Conservation (phyloP, 2,888 invertebrate genomes). For the Philopedon plagiatum region DNA sequence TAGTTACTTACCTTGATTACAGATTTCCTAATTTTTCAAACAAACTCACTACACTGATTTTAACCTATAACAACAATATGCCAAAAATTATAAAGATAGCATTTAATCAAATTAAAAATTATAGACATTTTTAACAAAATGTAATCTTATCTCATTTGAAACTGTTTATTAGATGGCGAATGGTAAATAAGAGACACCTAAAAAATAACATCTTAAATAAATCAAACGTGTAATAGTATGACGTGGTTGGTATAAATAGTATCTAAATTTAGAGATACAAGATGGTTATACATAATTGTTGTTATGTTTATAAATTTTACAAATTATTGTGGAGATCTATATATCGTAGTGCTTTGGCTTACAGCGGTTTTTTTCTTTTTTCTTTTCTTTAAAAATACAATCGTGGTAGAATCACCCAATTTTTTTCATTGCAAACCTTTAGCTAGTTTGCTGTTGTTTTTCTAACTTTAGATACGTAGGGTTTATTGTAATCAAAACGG, state of each 20-base stretch:
- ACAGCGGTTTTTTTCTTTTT: too few species aligned
- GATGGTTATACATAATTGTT: not conserved
- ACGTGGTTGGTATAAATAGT: not conserved
- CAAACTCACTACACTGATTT: not conserved
- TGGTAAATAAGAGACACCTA: slow-evolving; percentile 11
- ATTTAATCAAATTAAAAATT: slow-evolving; percentile 11
- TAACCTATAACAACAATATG: slow-evolving; percentile 19
- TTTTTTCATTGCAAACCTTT: too few species aligned
- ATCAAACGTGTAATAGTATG: not conserved
- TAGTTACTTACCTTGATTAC: not conserved
- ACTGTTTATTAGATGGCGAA: slow-evolving; percentile 1
- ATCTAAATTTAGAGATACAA: not conserved
- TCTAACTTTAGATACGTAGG: too few species aligned
- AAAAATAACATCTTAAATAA: not conserved
- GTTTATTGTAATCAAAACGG: too few species aligned
- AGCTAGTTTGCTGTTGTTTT: too few species aligned
- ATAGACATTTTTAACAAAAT: slow-evolving; percentile 5
- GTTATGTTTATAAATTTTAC: too few species aligned
- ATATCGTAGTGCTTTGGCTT: too few species aligned
- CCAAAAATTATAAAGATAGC: slow-evolving; percentile 16
- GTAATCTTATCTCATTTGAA: slow-evolving; percentile 38
- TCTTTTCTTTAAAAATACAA: too few species aligned
- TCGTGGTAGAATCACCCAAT: too few species aligned
- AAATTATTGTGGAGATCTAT: too few species aligned
- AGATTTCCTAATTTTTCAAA: not conserved